Conservation (phyloP, 2,113 vertebrate genomes). For the Cromileptes altivelis region DNA sequence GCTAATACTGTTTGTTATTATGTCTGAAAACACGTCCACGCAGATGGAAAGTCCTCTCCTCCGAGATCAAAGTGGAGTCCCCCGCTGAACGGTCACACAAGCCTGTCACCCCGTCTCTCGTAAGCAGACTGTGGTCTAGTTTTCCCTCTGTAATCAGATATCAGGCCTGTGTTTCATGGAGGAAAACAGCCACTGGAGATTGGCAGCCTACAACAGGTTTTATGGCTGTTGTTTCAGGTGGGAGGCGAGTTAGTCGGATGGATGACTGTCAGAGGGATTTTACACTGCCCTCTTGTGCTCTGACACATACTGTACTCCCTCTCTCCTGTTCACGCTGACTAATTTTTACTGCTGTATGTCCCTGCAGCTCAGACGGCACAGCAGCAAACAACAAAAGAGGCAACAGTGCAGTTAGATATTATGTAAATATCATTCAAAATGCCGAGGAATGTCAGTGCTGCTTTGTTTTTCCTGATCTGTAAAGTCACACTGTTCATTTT, state of each 20-base stretch:
- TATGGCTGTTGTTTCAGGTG: conserved; percentile 87
- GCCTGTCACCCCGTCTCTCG: conserved; percentile 88
- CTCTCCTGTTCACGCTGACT: conserved; percentile 52
- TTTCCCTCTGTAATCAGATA: conserved; percentile 90
- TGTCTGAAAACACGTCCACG: conserved; percentile 62
- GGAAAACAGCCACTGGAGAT: conserved; percentile 68
- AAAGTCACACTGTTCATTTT: conserved; percentile 16
- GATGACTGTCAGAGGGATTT: conserved; percentile 77
- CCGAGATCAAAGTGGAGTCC: conserved; percentile 90
- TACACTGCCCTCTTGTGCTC: conserved; percentile 87
- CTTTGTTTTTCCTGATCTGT: conserved; percentile 41
- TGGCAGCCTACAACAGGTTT: conserved; percentile 83
- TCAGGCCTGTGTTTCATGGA: conserved; percentile 67
- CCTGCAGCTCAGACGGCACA: conserved; percentile 43
- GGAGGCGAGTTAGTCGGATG: conserved; percentile 78
- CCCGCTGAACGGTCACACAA: conserved; percentile 88
- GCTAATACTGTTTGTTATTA: conserved; percentile 56
- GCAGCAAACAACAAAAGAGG: conserved; percentile 55
- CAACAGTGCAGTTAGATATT: conserved; percentile 43
- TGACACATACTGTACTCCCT: conserved; percentile 74
- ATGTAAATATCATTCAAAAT: conserved; percentile 55
- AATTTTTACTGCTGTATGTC: conserved; percentile 53
- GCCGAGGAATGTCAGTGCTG: conserved; percentile 20
- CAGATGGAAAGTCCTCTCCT: conserved; percentile 67
- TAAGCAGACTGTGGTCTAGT: conserved; percentile 88